phyloP scores from a whole-genome alignment of 2,797 vertebrate genomes.

The Melanotaenia trifasciata region DNA sequence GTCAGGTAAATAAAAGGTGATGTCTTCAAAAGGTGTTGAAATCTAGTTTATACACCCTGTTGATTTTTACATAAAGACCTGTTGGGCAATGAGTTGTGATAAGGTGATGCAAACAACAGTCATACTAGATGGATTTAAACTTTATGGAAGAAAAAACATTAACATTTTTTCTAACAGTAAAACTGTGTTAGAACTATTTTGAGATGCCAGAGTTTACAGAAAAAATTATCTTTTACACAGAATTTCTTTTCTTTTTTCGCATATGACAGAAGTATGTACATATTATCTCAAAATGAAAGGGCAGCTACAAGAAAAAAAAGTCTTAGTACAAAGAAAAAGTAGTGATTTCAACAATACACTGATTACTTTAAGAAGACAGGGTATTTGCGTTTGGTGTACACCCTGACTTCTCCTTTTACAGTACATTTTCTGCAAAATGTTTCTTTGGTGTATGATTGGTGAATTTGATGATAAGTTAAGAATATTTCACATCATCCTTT shows the following conservation, averaged over 20 bases:
- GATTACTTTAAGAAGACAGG: not conserved
- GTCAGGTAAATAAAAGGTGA: conserved; percentile 47
- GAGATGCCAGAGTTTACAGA: conserved; percentile 29
- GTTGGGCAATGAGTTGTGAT: conserved; percentile 12
- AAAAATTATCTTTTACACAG: conserved; percentile 10
- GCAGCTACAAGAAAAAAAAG: not conserved
- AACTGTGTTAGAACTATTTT: conserved; percentile 37
- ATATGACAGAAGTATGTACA: conserved; percentile 18
- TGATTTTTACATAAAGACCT: conserved; percentile 37
- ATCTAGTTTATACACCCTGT: conserved; percentile 52
- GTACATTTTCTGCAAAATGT: not conserved
- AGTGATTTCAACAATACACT: not conserved
- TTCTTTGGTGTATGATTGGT: too few relatives aligned
- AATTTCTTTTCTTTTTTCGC: conserved; percentile 29
- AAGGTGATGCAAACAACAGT: conserved; percentile 57
- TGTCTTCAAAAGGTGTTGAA: conserved; percentile 48
- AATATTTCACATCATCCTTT: conserved; percentile 4
- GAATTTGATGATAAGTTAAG: conserved; percentile 1
- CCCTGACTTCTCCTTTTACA: not conserved
- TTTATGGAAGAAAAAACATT: conserved; percentile 5
- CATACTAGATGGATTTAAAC: conserved; percentile 9
- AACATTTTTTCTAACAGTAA: conserved; percentile 18
- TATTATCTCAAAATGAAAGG: conserved; percentile 4
- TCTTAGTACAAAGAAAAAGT: not conserved
- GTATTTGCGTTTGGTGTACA: not conserved